Base-by-base conservation (phyloP, 2,888 invertebrate genomes). In the Pteria penguin region DNA sequence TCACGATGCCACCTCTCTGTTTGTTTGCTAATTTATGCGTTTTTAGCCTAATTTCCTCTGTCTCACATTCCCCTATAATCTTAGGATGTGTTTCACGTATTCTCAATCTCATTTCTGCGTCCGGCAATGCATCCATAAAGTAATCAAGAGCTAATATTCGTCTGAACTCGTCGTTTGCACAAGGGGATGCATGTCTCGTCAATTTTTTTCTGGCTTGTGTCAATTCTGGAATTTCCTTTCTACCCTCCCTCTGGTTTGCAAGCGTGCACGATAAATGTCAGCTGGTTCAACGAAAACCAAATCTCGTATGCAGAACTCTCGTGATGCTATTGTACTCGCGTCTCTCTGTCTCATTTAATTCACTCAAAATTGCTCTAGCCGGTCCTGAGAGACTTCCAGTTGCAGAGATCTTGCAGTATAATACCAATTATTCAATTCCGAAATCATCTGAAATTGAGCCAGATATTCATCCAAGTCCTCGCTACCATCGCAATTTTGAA, bases 401-500 rank as follows among this genome's bases (percentile, higher is more conserved):
- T 74, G 62, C 24, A 81, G 36, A 14, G 78, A 66, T 63, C 80
- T 79, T 18, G 63, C 63, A 3, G 45, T 14, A 66, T 70, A 72
- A 55, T 76, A 83, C 62, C 87, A 95, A 94, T 95, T 55, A 72
- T 82, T 79, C 52, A 82, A 58, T 29, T 79, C 80, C 2, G 78
- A 29, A 14, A 79, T 55, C 32, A 80, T 80, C 32, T 79, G 45
- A 62, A 80, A 82, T 31, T 80, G 80, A 5, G 73, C 33, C 1
- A 80, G 31, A 65, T 75, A 80, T n/a, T 82, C 82, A 22, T 76
- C 76, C 8, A 76, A 29, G 26, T 80, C 80, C 11, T 70, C 75
- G 26, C 52, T 57, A 24, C 82, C 80, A 62, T 76, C 76, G 77
- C 57, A 80, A 1, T n/a, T 26, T 36, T 80, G 75, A 27, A 78